Percentiles rank a stretch among this genome's conserved stretches.
These are phyloP conservation scores for Anaspis maculata DNA, from an alignment of 2,888 invertebrate species.

Conservation along the genomic window DNA sequence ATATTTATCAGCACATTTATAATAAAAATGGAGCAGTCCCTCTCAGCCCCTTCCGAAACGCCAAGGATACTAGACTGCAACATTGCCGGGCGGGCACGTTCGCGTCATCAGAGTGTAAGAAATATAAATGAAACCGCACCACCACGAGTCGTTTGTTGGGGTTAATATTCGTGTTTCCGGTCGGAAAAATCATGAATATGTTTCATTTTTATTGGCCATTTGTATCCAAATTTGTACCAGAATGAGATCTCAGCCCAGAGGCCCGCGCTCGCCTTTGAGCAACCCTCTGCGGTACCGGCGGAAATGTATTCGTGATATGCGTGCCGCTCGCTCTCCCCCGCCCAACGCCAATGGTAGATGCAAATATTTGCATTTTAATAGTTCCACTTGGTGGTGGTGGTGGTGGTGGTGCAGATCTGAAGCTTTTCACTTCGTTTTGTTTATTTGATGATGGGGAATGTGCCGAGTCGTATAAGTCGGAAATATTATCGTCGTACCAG, in stretches of 20 bases:
- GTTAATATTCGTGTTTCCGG: conserved; percentile 39
- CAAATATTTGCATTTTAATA: conserved; percentile 45
- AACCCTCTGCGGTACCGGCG: conserved; percentile 20
- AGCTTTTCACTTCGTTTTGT: conserved; percentile 35
- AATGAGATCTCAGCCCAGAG: conserved; percentile 34
- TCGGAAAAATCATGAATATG: conserved; percentile 44
- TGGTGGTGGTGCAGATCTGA: too few relatives aligned
- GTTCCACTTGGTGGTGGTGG: conserved; percentile 37
- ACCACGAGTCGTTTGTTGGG: conserved; percentile 27
- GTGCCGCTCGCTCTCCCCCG: too few relatives aligned
- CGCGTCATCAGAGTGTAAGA: conserved; percentile 33
- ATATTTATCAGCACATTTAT: too few relatives aligned
- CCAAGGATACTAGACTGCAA: too few relatives aligned
- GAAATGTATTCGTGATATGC: conserved; percentile 32
- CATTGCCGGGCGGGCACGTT: too few relatives aligned
- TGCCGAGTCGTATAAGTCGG: too few relatives aligned
- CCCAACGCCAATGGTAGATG: too few relatives aligned
- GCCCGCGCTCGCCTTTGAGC: conserved; percentile 14
- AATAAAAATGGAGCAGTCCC: too few relatives aligned
- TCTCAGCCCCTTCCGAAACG: too few relatives aligned
- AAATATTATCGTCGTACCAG: conserved; percentile 9
- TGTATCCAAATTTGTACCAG: conserved; percentile 39
- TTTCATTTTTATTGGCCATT: conserved; percentile 46
- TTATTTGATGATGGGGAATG: conserved; percentile 8
- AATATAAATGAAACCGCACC: conserved; percentile 26